Percentiles rank a stretch among this genome's conserved stretches.
Conservation (phyloP, 2,113 vertebrate species). For the Sigmodon hispidus region DNA sequence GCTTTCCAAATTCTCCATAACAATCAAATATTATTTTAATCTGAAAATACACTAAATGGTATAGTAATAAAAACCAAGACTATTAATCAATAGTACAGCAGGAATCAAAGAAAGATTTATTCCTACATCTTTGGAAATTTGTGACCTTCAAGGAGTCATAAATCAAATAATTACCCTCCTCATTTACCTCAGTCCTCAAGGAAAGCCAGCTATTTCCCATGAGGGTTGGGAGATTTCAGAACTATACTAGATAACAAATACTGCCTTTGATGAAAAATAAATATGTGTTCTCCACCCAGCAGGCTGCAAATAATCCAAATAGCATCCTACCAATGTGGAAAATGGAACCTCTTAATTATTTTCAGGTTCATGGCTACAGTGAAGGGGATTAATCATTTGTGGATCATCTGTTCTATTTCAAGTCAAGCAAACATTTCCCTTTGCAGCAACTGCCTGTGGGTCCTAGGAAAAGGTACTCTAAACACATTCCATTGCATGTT, state of each 20-base stretch:
- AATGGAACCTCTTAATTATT: conserved; percentile 33
- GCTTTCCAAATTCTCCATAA: conserved; percentile 41
- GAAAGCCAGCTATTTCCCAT: background rate
- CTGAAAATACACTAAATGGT: conserved; percentile 1
- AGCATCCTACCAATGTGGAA: conserved; percentile 30
- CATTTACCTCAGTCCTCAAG: conserved; percentile 14
- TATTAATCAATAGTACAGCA: background rate
- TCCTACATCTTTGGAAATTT: conserved; percentile 33
- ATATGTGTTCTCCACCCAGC: conserved; percentile 16
- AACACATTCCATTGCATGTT: background rate
- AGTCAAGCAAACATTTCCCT: conserved; percentile 35
- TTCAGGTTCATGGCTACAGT: conserved; percentile 35
- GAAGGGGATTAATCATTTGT: conserved; percentile 48
- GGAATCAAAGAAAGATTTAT: background rate
- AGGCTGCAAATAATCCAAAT: conserved; percentile 54
- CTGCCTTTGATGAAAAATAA: conserved; percentile 27
- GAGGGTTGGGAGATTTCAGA: background rate
- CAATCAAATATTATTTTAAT: conserved; percentile 14
- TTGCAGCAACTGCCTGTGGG: background rate
- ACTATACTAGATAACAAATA: background rate
- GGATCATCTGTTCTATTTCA: conserved; percentile 52
- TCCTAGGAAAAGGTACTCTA: conserved; percentile 29
- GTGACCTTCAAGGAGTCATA: background rate
- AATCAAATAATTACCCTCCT: background rate
- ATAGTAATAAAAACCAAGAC: background rate